Evolutionary conservation across 1,140 invertebrate species (phyloP), one percentile per base, ranked within the genome.

Genomic region (Lasioglossum albipes): DNA sequence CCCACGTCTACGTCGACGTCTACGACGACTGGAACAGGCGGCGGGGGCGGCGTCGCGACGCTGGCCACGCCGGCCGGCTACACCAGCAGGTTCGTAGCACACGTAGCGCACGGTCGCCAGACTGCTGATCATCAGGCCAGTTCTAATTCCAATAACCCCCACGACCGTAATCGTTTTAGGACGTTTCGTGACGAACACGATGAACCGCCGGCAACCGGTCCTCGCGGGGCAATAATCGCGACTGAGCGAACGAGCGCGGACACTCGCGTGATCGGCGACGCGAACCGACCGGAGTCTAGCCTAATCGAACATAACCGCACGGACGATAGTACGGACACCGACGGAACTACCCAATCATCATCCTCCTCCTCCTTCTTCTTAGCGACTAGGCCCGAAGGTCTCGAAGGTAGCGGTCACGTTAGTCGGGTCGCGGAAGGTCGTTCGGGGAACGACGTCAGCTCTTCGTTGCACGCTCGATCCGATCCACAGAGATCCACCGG

Each of bases 31-130:
- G 16, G 81, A 41, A 90, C 91, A 67, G 88, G 84, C 75, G 72
- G 75, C 70, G 83, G 88, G 62, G 88, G 52, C 52, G 52, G 16
- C 52, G 52, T 49, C 45, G 18, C 88, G 68, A 84, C 83, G 65
- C 88, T 90, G 62, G 82, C 92, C 36, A 87, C 91, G 67, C 88
- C 91, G 31, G 85, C 90, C 84, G 90, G 92, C 84, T 93, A 93
- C 90, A 93, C 92, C 87, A 93, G 93, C 93, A 93, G 93, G 93
- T 93, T 93, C 92, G 93, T 93, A 93, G 88, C 84, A 88, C 89
- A 91, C 88, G 89, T 86, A 81, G 84, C 89, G 91, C 88, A 91
- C 89, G 89, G 76, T 83, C 85, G 52, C 18, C 52, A 54, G 52
- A 54, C 80, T 59, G 74, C 62, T 77, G 84, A 85, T 66, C 81